Base-by-base conservation (phyloP, 2,113 vertebrate species). In the Orycteropus afer region DNA sequence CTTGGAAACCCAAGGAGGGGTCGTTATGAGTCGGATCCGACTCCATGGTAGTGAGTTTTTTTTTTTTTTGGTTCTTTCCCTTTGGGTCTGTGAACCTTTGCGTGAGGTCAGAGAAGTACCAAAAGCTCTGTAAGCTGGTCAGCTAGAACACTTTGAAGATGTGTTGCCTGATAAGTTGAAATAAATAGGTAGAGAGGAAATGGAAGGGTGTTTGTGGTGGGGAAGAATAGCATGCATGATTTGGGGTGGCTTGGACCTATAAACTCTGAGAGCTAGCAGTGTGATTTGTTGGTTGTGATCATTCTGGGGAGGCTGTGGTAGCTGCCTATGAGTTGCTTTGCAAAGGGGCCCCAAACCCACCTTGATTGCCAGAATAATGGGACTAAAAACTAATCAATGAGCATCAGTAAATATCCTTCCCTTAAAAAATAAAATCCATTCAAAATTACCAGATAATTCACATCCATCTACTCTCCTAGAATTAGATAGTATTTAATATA, bases 401-500 rank as follows among this genome's bases (percentile, higher is more conserved):
- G 22, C 25, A 29, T 45, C 15, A 34, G 14, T 91, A 5, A 1
- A 32, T 40, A 40, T 34, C 59, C 47, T 82, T 81, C 10, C 47
- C 57, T 76, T 79, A 32, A 67, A 40, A 63, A 49, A 22, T 57
- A 74, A 80, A 61, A 32, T 57, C 5, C 18, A 63, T 57, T 17
- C 40, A 79, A 65, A 55, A 80, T 49, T 37, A 47, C 23, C n/a
- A 13, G 34, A 78, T 85, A 3, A 78, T 85, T 4, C 37, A 82
- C 18, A 65, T 94, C 13, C 63, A 20, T 57, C n/a, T 67, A 42
- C 20, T 40, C 18, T 55, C 15, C 27, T n/a, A 86, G 8, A 88
- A 49, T 32, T 51, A 87, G 32, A 83, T 51, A 53, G 2, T n/a
- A 13, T 69, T 91, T 94, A 86, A 73, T 86, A 15, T 45, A 90